These are phyloP conservation scores for Ophion ventricosus DNA, from an alignment of 2,888 invertebrate species.

Conservation along the genomic window DNA sequence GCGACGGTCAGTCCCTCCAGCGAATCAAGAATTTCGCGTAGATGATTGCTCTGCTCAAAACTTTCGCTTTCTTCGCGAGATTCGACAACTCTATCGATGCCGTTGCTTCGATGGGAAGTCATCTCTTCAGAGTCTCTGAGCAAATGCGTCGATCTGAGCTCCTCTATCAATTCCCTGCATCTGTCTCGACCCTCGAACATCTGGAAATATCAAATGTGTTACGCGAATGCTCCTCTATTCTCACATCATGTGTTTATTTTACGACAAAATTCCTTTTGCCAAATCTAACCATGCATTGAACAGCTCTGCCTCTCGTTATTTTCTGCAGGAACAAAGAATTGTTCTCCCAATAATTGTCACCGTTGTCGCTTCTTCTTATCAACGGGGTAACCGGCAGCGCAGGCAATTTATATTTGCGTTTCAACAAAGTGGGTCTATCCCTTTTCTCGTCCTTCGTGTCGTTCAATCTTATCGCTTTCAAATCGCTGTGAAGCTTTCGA, in stretches of 20 bases:
- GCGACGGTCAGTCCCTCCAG: constrained; percentile 90
- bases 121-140: constrained; percentile 85
- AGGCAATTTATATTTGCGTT: constrained; percentile 68
- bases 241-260: background rate
- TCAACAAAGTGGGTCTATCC: constrained; percentile 67
- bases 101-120: constrained; percentile 72
- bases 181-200: constrained; percentile 89
- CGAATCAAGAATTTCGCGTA: constrained; percentile 87
- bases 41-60: constrained; percentile 84
- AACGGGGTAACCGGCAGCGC: constrained; percentile 70
- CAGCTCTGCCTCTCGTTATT: constrained; percentile 88
- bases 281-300: constrained; percentile 87
- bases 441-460: constrained; percentile 2
- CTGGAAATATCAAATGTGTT: constrained; percentile 79
- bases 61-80: constrained; percentile 66
- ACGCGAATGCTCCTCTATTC: background rate
- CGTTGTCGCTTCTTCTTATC: constrained; percentile 84
- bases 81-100: constrained; percentile 71
- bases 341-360: constrained; percentile 40
- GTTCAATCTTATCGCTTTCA: constrained; percentile 83
- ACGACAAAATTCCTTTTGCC: background rate
- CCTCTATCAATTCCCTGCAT: constrained; percentile 89
- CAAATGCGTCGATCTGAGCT: constrained; percentile 88
- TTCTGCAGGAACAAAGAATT: constrained; percentile 85
- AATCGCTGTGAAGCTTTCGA: constrained; percentile 85